Conservation (phyloP, 2,113 vertebrate species). For the Atrichornis clamosus region DNA sequence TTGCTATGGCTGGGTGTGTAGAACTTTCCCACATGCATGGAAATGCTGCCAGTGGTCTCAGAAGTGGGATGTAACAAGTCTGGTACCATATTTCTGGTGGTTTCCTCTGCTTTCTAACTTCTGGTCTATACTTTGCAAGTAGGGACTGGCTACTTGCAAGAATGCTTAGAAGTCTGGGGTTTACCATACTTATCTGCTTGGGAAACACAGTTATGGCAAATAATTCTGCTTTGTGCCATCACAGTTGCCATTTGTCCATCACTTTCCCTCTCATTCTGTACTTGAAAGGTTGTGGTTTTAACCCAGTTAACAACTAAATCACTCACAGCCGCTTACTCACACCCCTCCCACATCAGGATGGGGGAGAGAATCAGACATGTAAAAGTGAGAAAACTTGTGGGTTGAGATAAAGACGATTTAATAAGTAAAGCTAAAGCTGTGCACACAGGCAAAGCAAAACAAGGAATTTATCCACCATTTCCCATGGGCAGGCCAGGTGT, state of each 20-base stretch:
- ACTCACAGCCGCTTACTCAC: neutral
- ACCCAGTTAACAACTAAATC: neutral
- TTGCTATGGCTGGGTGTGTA: neutral
- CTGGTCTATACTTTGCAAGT: neutral
- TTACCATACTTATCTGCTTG: neutral
- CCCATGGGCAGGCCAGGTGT: neutral
- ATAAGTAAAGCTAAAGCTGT: neutral
- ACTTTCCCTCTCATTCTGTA: neutral
- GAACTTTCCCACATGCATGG: neutral
- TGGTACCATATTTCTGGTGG: neutral
- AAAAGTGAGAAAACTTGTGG: neutral
- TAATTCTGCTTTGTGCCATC: neutral
- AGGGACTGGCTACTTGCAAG: neutral
- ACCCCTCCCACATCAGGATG: neutral
- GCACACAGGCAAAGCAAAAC: neutral
- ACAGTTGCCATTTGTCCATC: neutral
- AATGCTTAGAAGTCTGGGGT: neutral
- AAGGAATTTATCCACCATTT: neutral
- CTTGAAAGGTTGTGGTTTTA: neutral
- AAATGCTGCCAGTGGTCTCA: neutral
- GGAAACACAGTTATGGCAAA: neutral
- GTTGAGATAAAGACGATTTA: neutral
- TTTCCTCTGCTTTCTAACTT: neutral
- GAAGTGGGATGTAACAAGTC: neutral
- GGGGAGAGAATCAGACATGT: neutral